Base-by-base conservation (phyloP, 2,888 invertebrate genomes). In the Pherbina coryleti region DNA sequence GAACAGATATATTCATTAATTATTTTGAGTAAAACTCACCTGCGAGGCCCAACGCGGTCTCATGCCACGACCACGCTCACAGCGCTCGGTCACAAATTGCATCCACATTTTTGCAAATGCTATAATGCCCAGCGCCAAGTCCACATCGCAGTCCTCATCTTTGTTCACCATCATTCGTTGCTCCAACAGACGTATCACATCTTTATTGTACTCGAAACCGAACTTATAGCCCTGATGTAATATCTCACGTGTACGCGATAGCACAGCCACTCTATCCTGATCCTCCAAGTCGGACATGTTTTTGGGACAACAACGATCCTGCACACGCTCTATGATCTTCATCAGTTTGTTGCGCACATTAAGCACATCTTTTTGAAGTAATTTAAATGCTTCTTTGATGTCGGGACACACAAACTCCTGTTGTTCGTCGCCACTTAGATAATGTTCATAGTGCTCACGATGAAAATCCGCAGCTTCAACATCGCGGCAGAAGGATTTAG, bases 171-270 rank as follows among this genome's bases (percentile, higher is more conserved):
- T 88, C 5, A 91, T 91, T 25, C 88, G 87, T 75, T 88, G 89
- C 81, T 90, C 89, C 77, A 92, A 91, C 70, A 92, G 86, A 0
- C 92, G 89, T 17, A 90, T 90, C 5, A 92, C 90, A 81, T 92
- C 92, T 80, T 91, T 92, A 84, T 92, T 91, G 71, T 89, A 90
- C 84, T 98, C 97, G 87, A 97, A 98, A 14, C 96, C 97, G 86
- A 97, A 95, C 88, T 95, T 94, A 90, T 94, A 98, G 74, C 95
- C 95, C 88, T 97, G 96, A 90, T 97, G 94, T 80, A 97, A 90
- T 71, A 95, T 94, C 87, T 95, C 95, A 3, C 94, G 90, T 51
- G 93, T 93, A 66, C 94, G 91, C 8, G 93, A 93, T 60, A 92
- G 89, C 17, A 95, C 90, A 5, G 93, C 91, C 70, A 89, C 89